These are phyloP conservation scores for Saimiri boliviensis DNA, from an alignment of 2,113 vertebrate genomes.

Conservation along the genomic window DNA sequence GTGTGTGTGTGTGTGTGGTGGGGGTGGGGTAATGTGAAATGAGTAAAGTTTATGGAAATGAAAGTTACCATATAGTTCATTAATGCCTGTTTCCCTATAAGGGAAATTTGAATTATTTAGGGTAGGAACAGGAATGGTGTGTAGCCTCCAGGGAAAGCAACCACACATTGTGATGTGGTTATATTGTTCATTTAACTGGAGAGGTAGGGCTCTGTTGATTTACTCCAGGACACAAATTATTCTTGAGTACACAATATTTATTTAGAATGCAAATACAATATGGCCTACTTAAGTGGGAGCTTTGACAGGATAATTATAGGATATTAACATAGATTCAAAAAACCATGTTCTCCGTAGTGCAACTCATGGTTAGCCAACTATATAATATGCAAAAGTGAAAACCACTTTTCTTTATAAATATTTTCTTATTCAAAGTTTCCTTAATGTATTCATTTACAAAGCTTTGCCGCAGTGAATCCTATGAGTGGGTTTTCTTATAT, in stretches of 20 bases:
- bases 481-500: neutral
- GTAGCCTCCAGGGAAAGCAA: neutral
- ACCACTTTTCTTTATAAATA: neutral
- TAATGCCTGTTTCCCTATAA: neutral
- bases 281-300: neutral
- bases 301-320: conserved; percentile 49
- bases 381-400: conserved; percentile 6
- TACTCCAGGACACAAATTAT: neutral
- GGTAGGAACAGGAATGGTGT: neutral
- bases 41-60: neutral
- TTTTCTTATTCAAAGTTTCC: neutral
- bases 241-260: neutral
- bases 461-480: neutral
- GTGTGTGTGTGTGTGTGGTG: neutral
- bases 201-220: neutral
- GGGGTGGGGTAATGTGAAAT: neutral
- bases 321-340: conserved; percentile 34
- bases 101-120: neutral
- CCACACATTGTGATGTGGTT: neutral
- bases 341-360: neutral
- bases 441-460: neutral
- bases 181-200: neutral
- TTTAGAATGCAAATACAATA: neutral
- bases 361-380: neutral
- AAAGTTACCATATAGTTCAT: neutral